Conservation (phyloP, 64 coral and sea anemone species). For the Dendronephthya gigantea region DNA sequence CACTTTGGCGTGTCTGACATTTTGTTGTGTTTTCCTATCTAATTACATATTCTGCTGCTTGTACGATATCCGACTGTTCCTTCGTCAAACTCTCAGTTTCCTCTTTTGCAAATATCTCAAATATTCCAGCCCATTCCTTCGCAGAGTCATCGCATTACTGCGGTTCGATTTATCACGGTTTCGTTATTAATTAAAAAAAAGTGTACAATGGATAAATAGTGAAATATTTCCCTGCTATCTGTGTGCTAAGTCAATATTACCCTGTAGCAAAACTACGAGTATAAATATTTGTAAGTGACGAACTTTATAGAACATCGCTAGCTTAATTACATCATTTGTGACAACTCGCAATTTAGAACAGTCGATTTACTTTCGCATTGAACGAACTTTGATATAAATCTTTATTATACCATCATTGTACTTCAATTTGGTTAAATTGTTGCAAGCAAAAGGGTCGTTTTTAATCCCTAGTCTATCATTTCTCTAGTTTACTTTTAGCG, state of each 20-base stretch:
- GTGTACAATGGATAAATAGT: no score
- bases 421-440: background rate
- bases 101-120: background rate
- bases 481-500: background rate
- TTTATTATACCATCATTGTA: background rate
- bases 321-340: background rate
- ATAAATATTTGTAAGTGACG: background rate
- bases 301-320: background rate
- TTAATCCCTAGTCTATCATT: background rate
- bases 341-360: background rate
- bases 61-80: background rate
- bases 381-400: background rate
- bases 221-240: background rate
- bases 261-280: background rate
- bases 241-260: background rate
- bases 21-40: background rate
- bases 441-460: background rate
- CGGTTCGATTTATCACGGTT: background rate
- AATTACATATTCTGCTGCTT: background rate
- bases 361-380: background rate
- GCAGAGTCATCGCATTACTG: background rate
- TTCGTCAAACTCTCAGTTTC: background rate
- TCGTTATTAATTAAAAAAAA: background rate
- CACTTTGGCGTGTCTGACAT: background rate
- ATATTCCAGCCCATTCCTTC: background rate